phyloP scores from a whole-genome alignment of 2,113 vertebrate species.

The Nibea coibor region DNA sequence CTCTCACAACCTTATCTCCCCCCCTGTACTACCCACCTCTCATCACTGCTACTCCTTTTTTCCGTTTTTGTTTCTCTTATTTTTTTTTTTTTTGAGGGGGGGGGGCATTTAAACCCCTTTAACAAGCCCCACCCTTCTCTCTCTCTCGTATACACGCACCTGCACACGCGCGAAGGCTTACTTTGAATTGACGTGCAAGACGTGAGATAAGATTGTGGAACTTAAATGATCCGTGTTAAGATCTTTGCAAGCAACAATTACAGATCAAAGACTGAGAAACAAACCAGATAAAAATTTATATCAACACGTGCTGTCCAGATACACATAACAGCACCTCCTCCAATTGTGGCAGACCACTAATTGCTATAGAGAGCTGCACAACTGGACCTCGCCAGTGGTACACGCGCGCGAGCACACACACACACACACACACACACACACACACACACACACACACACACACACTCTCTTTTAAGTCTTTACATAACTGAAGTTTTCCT shows the following conservation, averaged over 20 bases:
- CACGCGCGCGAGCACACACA: too few species aligned
- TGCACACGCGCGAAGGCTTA: not conserved
- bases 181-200: not conserved
- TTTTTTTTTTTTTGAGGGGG: constrained; percentile 22
- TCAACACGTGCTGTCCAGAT: constrained; percentile 72
- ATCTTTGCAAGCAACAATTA: constrained; percentile 24
- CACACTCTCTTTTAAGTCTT: constrained; percentile 16
- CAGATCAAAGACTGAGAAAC: constrained; percentile 21
- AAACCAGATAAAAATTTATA: constrained; percentile 25
- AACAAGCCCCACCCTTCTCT: too few species aligned
- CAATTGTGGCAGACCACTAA: constrained; percentile 72
- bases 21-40: constrained; percentile 71
- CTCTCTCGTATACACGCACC: too few species aligned
- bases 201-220: not conserved
- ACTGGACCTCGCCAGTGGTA: constrained; percentile 60
- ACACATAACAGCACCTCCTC: constrained; percentile 50
- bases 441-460: not conserved
- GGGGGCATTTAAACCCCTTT: too few species aligned
- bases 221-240: not conserved
- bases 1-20: constrained; percentile 73
- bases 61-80: not conserved
- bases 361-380: constrained; percentile 59
- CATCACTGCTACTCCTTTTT: constrained; percentile 35
- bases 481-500: constrained; percentile 37
- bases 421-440: constrained; percentile 17